A percentile compares a stretch with the other conserved stretches of the same genome.
Conservation (phyloP, 2,797 vertebrate genomes). For the Emydoidea blandingii region DNA sequence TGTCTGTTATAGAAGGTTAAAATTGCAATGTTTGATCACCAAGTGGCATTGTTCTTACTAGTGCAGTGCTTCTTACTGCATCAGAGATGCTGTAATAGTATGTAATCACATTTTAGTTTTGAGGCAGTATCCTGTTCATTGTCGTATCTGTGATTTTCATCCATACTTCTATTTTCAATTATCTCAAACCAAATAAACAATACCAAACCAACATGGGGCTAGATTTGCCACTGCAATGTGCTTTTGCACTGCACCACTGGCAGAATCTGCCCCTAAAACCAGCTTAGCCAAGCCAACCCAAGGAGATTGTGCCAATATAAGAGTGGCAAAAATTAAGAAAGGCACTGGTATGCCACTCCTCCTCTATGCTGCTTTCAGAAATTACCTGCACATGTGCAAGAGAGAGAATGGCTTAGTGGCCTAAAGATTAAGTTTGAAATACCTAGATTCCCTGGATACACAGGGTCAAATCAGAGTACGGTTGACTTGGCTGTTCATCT, state of each 20-base stretch:
- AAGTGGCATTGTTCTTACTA: neutral
- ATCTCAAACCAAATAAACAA: neutral
- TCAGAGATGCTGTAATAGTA: neutral
- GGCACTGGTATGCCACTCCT: neutral
- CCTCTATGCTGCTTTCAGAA: neutral
- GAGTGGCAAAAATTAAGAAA: neutral
- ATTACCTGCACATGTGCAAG: neutral
- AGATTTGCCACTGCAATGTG: neutral
- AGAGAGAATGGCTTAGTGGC: neutral
- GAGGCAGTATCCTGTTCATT: neutral
- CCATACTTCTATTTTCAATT: fast-evolving
- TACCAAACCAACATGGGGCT: neutral
- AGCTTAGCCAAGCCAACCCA: neutral
- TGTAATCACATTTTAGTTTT: neutral
- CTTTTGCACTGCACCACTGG: neutral
- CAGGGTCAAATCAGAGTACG: neutral
- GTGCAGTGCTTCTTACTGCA: fast-evolving
- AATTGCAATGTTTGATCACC: neutral
- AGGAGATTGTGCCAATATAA: neutral
- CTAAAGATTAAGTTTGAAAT: neutral
- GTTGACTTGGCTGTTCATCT: neutral
- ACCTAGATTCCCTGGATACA: neutral
- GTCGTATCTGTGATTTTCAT: neutral
- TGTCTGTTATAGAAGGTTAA: neutral
- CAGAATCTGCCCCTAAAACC: neutral